Percentiles rank a stretch among this genome's conserved stretches.
Conservation (phyloP, 2,113 vertebrate species). For the Plectropomus leopardus region DNA sequence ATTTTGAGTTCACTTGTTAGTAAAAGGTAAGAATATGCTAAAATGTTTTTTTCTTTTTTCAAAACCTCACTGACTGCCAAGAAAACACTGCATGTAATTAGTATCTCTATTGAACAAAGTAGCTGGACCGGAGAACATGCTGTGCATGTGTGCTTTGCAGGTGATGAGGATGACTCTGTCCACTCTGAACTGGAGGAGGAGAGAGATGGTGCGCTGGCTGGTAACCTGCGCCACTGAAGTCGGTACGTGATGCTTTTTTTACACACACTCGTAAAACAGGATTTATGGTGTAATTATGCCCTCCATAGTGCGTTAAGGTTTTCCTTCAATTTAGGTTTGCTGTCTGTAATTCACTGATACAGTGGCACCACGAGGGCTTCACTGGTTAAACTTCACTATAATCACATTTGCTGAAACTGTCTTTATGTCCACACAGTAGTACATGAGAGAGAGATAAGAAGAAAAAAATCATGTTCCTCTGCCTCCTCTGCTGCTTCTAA, state of each 20-base stretch:
- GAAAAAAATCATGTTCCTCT: too few species aligned
- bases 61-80: neutral
- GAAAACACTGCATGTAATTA: neutral
- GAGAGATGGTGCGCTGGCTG: constrained; percentile 99
- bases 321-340: too few species aligned
- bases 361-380: neutral
- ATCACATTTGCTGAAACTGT: too few species aligned
- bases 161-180: constrained; percentile 99
- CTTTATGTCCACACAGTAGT: too few species aligned
- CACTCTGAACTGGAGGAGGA: constrained; percentile 97
- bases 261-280: neutral
- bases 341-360: neutral
- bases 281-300: constrained; percentile 15
- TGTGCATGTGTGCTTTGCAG: constrained; percentile 74
- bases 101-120: neutral
- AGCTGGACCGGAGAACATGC: neutral
- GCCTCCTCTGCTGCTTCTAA: too few species aligned
- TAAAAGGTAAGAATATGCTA: neutral
- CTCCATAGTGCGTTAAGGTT: neutral
- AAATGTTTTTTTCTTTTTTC: neutral
- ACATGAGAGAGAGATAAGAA: too few species aligned
- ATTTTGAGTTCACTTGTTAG: neutral
- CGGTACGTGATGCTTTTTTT: constrained; percentile 86
- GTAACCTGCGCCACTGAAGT: constrained; percentile 99
- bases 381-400: neutral